Evolutionary conservation across 2,113 vertebrate species (phyloP), one percentile per base, ranked within the genome.

Genomic region (Patagioenas fasciata): DNA sequence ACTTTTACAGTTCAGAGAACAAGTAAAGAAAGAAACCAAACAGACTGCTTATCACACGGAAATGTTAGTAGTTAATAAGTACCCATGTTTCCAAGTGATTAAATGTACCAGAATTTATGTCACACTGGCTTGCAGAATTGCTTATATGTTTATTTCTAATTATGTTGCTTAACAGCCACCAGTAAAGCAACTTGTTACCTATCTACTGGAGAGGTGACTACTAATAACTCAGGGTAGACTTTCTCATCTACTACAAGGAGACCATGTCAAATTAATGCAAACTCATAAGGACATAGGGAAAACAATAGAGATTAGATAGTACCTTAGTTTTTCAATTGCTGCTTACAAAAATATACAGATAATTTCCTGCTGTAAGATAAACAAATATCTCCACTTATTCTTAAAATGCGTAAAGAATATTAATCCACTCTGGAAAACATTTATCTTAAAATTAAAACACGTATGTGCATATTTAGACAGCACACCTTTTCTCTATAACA

Each of bases 31-130:
- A 91, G 93, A 88, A 91, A 90, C 75, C 54, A 91, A 90, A 92
- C 80, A 92, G 62, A 95, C 54, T 20, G 15, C 64, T 93, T 93
- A 93, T 71, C 85, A 86, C 82, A 80, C 48, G 82, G 85, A 96
- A 96, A 95, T 85, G 88, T 84, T 85, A 90, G 64, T 74, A 94
- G 95, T 86, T 95, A 97, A 91, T 96, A 96, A 96, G 75, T 93
- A 96, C 38, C 69, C 62, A 48, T 54, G 93, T 93, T 96, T 94
- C 90, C 88, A 96, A 93, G 77, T 73, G 85, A 93, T 80, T 94
- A 83, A 83, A 94, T 57, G 64, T 66, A 95, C 93, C 24, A 86
- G 88, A 90, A 93, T 67, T 84, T 81, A 91, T 95, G 89, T 78
- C 87, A 88, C 79, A 53, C 32, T 44, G 88, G n/a, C 62, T 88